Conservation (phyloP, 2,888 invertebrate genomes). For the Acrobasis consociella region DNA sequence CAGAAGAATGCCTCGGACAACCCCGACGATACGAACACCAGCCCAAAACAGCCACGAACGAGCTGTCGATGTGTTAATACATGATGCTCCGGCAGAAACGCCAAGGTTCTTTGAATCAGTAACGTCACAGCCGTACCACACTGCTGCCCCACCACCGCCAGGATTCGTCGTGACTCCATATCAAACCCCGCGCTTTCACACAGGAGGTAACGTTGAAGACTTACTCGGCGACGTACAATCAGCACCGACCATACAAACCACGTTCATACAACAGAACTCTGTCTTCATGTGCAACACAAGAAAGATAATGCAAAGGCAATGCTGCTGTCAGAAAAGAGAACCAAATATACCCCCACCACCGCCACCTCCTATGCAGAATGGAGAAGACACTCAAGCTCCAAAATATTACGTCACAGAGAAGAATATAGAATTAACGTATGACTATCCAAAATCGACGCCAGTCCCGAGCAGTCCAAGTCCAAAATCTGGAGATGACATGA, state of each 20-base stretch:
- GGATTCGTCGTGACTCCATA: constrained; percentile 72
- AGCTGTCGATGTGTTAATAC: constrained; percentile 72
- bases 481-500: constrained; percentile 64
- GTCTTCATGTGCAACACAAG: constrained; percentile 78
- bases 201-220: constrained; percentile 86
- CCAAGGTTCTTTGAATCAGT: constrained; percentile 74
- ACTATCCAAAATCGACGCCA: constrained; percentile 73
- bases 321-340: constrained; percentile 67
- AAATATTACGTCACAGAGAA: constrained; percentile 77
- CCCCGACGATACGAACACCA: constrained; percentile 43
- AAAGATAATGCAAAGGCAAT: constrained; percentile 66
- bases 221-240: constrained; percentile 86
- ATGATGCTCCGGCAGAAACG: constrained; percentile 68
- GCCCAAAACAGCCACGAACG: constrained; percentile 62
- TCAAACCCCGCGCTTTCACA: constrained; percentile 72
- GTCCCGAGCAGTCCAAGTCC: constrained; percentile 58
- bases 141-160: constrained; percentile 62
- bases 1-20: constrained; percentile 38
- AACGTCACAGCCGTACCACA: constrained; percentile 67
- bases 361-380: constrained; percentile 39
- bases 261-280: constrained; percentile 75
- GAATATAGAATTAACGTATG: constrained; percentile 77
- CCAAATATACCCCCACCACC: constrained; percentile 32
- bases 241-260: constrained; percentile 66
- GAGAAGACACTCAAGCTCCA: constrained; percentile 48